phyloP scores from a whole-genome alignment of 2,797 vertebrate genomes.

The Gymnoscopelus braueri region DNA sequence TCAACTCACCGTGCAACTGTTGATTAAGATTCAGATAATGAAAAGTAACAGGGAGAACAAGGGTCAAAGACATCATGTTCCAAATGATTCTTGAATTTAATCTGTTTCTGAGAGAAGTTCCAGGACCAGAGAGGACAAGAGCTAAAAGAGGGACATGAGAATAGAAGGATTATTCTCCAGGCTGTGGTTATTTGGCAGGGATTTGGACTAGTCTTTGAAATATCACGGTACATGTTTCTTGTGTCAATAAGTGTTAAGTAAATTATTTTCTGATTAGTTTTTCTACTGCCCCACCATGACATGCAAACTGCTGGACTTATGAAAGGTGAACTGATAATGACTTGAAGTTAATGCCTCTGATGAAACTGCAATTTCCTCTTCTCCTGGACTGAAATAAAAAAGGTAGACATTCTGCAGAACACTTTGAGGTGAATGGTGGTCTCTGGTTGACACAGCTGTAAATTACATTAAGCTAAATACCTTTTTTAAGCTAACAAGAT shows the following conservation, averaged over 20 bases:
- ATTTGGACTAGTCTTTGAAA: constrained; percentile 35
- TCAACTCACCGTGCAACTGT: too few species aligned
- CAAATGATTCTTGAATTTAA: too few species aligned
- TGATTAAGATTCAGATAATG: too few species aligned
- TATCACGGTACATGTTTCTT: background rate
- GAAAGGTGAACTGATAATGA: constrained; percentile 14
- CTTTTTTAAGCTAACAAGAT: constrained; percentile 17
- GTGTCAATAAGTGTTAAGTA: background rate
- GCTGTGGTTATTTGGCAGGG: background rate
- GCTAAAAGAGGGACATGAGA: too few species aligned
- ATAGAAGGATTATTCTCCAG: too few species aligned
- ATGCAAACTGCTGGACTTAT: too few species aligned
- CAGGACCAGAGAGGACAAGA: too few species aligned
- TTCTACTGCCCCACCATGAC: background rate
- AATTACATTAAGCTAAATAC: constrained; percentile 60
- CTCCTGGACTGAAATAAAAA: constrained; percentile 37
- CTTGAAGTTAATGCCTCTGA: constrained; percentile 19
- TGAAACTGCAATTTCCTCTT: constrained; percentile 26
- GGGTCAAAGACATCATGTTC: too few species aligned
- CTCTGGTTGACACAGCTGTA: constrained; percentile 44
- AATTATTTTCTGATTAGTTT: constrained; percentile 25
- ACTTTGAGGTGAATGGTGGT: constrained; percentile 19
- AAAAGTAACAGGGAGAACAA: too few species aligned
- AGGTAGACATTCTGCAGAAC: constrained; percentile 4
- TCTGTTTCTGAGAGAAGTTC: too few species aligned